Base-by-base conservation (phyloP, 1,140 invertebrate species). In the Drosophila lacertosa region DNA sequence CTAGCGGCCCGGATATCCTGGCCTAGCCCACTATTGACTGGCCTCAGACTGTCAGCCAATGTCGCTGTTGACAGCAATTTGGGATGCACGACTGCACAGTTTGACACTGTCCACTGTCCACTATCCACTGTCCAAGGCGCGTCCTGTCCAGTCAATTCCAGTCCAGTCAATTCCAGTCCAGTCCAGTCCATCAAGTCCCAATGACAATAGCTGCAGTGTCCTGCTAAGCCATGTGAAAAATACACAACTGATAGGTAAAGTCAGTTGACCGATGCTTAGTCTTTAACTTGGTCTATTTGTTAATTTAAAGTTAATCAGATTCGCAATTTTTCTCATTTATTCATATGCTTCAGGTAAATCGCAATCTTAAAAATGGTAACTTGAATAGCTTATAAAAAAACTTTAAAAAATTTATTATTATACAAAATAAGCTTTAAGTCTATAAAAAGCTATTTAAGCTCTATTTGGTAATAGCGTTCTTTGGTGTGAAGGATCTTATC, bases 61-160 rank as follows among this genome's bases (percentile, higher is more conserved):
- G 26, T 7, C 26, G 26, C 63, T 74, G 70, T 82, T 73, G 73
- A 86, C 81, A 80, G 64, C 77, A 77, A 84, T 84, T 80, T 86
- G 77, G 79, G 68, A 84, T 84, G 81, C 81, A 84, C 81, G 81
- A 80, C 67, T 84, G 80, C 80, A 84, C 72, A 62, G 60, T 48
- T 68, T 67, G 58, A 51, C 74, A 64, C 67, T 78, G 74, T 59
- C 70, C 59, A 70, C n/a, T n/a, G n/a, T n/a, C n/a, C n/a, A n/a
- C n/a, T n/a, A n/a, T n/a, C n/a, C n/a, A n/a, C n/a, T n/a, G n/a
- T n/a, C n/a, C n/a, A n/a, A 69, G 77, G 64, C 70, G 33, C 6
- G 26, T 5, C 26, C 6, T 7, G 26, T 9, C 26, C 26, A 9
- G 26, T 29, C 24, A 4, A 42, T 37, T 15, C 62, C 37, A 40